Conservation (phyloP, 2,113 vertebrate species). For the Argyrosomus japonicus region DNA sequence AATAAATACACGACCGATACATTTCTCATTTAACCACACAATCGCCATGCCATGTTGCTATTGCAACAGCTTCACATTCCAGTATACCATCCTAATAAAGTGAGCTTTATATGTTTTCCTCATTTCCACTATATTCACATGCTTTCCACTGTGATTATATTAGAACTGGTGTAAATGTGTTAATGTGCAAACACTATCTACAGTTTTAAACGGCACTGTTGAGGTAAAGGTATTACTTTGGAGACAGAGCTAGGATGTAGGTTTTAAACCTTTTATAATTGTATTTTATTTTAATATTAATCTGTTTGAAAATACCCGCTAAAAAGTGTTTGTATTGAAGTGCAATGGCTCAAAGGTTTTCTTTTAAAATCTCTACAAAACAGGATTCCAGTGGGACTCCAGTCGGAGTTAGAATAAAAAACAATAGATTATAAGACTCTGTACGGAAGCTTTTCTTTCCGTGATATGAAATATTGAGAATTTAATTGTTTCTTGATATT, state of each 20-base stretch:
- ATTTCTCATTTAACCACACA: constrained; percentile 31
- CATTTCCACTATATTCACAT: constrained; percentile 25
- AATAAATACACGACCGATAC: constrained; percentile 1
- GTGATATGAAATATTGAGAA: constrained; percentile 2
- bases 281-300: constrained; percentile 6
- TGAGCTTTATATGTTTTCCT: constrained; percentile 7
- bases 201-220: constrained; percentile 32
- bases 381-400: background rate
- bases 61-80: constrained; percentile 27
- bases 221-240: constrained; percentile 58
- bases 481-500: constrained; percentile 7
- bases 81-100: constrained; percentile 13
- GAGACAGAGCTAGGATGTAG: constrained; percentile 12
- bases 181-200: constrained; percentile 55
- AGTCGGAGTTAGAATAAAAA: constrained; percentile 14
- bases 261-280: background rate
- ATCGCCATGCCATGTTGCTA: constrained; percentile 47
- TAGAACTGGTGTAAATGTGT: constrained; percentile 16
- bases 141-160: constrained; percentile 33
- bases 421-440: background rate
- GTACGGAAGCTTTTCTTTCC: background rate
- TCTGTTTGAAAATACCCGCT: constrained; percentile 43
- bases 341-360: constrained; percentile 11
- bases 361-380: constrained; percentile 39
- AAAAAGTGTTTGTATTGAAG: constrained; percentile 14